Conservation (phyloP, 2,113 vertebrate genomes). For the Canis aureus region DNA sequence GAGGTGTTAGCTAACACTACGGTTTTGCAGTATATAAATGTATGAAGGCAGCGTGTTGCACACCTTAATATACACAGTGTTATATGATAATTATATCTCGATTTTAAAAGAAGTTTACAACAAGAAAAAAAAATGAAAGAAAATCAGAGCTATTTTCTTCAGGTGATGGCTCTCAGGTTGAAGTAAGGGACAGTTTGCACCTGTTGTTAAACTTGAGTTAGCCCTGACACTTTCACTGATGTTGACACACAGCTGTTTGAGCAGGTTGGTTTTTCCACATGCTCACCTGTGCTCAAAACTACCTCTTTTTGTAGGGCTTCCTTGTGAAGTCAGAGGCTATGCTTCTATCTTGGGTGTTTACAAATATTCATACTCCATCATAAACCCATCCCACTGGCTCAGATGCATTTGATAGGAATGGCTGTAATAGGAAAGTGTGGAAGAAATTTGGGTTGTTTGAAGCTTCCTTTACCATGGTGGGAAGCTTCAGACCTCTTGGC, state of each 20-base stretch:
- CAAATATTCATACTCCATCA: neutral
- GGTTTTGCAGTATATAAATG: neutral
- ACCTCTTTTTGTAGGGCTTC: neutral
- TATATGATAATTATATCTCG: neutral
- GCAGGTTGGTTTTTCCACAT: neutral
- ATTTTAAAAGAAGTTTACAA: neutral
- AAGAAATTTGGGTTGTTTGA: constrained; percentile 8
- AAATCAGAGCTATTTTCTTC: neutral
- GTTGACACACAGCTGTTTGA: neutral
- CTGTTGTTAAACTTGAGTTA: neutral
- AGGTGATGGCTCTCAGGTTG: neutral
- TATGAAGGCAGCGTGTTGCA: neutral
- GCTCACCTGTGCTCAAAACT: neutral
- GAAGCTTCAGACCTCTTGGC: neutral
- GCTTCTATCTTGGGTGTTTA: neutral
- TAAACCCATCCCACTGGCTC: neutral
- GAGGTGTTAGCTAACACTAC: neutral
- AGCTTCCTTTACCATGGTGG: neutral
- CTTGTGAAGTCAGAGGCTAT: neutral
- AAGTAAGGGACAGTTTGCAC: neutral
- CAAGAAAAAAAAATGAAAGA: neutral
- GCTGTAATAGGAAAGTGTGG: neutral
- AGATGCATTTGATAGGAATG: neutral
- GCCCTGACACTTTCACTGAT: neutral
- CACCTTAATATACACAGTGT: neutral